Evolutionary conservation across 2,113 vertebrate species (phyloP), one percentile per base, ranked within the genome.

Genomic region (Chionomys nivalis): DNA sequence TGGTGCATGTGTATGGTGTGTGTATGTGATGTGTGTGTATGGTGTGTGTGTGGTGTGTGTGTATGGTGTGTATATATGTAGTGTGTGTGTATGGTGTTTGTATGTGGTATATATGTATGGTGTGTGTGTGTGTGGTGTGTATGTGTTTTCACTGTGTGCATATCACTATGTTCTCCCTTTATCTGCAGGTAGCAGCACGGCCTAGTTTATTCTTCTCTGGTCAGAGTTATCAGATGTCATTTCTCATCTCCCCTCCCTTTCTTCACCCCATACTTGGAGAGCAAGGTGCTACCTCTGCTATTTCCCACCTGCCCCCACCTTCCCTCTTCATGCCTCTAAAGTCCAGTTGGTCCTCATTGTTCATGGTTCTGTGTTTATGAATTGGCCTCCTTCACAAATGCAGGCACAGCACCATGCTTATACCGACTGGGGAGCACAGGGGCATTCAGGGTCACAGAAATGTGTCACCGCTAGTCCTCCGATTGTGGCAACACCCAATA

Each of bases 401-500:
- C 42, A 65, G 33, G 23, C 61, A 42, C 33, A 31, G 7, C 5
- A 23, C 23, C 2, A 21, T 31, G 44, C 61, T 90, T 12, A 2
- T 16, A 36, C 6, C n/a, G 87, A 2, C 28, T 14, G 7, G 33
- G 55, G 55, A 63, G 55, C n/a, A 39, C 4, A 24, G 11, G 7
- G 12, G 11, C 21, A 4, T 0, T 0, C 12, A 26, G 42, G 14
- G 44, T 36, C 16, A 39, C 7, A 33, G 70, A 17, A 42, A 3
- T 0, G 11, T 31, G 49, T 75, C 44, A 0, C 36, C 7, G 1
- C 19, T 0, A 2, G 1, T 7, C 61, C 24, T 55, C 55, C 42
- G 33, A 58, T 28, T 31, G 79, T 47, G 26, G 14, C 0, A 1
- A 68, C 0, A 19, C 6, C 0, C 0, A 0, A 2, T 47, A 13